Conservation (phyloP, 2,888 invertebrate species). For the Sacculina carcini region DNA sequence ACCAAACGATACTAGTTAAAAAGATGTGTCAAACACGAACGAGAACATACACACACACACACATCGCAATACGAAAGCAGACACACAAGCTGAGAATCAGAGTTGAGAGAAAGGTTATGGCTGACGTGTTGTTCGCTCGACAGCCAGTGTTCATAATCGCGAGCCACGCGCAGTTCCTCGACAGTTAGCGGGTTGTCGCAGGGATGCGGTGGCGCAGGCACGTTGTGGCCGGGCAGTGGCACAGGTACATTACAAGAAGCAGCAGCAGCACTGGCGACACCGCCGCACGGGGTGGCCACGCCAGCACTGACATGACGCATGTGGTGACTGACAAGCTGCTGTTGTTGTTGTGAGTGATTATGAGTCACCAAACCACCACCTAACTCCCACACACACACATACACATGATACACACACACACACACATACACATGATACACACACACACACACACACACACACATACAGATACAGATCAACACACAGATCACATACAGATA, state of each 20-base stretch:
- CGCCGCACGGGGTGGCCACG: not conserved
- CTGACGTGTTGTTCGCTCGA: not conserved
- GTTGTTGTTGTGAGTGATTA: no score
- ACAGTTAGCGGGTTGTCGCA: slow-evolving; percentile 45
- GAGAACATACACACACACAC: no score
- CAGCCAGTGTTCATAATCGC: slow-evolving; percentile 4
- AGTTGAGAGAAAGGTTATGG: not conserved
- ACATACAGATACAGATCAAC: not conserved
- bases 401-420: no score
- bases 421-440: no score
- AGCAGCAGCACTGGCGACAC: not conserved
- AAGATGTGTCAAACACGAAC: no score
- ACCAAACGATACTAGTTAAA: no score
- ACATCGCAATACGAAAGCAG: no score
- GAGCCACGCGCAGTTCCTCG: slow-evolving; percentile 36
- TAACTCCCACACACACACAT: not conserved
- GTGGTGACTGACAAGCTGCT: no score
- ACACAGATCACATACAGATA: not conserved
- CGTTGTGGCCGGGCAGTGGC: slow-evolving; percentile 17
- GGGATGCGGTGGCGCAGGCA: slow-evolving; percentile 43
- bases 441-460: not conserved
- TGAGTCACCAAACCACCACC: not conserved
- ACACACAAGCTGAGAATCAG: not conserved
- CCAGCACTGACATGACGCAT: not conserved
- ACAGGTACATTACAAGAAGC: slow-evolving; percentile 6